Base-by-base conservation (phyloP, 2,113 vertebrate species). In the Dicaeum eximium region DNA sequence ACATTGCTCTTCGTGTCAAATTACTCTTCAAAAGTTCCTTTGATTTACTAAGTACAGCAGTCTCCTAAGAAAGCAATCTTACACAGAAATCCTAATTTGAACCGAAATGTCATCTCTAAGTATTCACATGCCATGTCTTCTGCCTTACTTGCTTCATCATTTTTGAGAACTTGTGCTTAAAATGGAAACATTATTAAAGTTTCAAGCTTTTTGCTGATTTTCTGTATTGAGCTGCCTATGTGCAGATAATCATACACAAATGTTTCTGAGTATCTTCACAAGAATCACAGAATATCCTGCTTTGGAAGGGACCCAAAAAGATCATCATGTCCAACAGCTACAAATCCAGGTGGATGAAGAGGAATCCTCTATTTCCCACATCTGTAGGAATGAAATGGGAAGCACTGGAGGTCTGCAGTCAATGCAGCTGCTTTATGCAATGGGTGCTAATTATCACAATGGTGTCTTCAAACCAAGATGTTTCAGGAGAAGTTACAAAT, bases 1-100 rank as follows among this genome's bases (percentile, higher is more conserved):
- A 91, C 57, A 4, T 38, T 67, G 86, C n/a, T 57, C 58, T 89
- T 96, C 14, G 0, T 90, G 79, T 95, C 93, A 96, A 95, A 89
- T 92, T 75, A 40, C 2, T 35, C 72, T 92, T 96, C 77, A 93
- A 65, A 94, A 90, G 85, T 91, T 87, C 50, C 53, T 93, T 62
- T 81, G 74, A 84, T 86, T 95, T 66, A 91, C 93, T 35, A 87
- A 94, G 85, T 61, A 45, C 31, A 53, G 69, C 66, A 85, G 42
- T 38, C 87, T 91, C 31, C 27, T 77, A 90, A 80, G 35, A 93
- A 89, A 82, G 78, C 24, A 73, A 27, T 77, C 47, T 85, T 72
- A 54, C 42, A 38, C 30, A 82, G 66, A 92, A 81, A 54, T 90
- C 86, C 65, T 86, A 44, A 92, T 95, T 53, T 89, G 48, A 88